phyloP scores from a whole-genome alignment of 2,797 vertebrate species.

The Pteropus rufus region DNA sequence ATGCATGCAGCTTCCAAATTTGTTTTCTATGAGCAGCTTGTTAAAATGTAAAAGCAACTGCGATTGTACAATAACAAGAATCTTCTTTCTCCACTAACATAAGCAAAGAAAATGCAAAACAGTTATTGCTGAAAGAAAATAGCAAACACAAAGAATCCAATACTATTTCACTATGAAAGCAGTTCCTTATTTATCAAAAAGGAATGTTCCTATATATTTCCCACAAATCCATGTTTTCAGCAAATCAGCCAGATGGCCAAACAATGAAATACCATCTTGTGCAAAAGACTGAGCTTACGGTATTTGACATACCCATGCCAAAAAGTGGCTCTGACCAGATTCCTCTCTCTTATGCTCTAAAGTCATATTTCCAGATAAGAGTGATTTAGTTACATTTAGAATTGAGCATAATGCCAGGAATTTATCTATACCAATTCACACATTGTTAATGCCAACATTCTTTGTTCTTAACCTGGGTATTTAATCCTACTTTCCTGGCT shows the following conservation, averaged over 20 bases:
- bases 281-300: background rate
- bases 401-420: background rate
- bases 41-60: slow-evolving; percentile 43
- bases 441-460: slow-evolving; percentile 18
- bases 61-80: background rate
- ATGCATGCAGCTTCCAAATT: slow-evolving; percentile 23
- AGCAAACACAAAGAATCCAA: background rate
- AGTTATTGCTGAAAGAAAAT: background rate
- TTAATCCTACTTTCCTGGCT: background rate
- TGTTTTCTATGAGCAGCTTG: slow-evolving; percentile 48
- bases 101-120: slow-evolving; percentile 15
- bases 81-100: background rate
- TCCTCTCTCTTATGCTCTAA: background rate
- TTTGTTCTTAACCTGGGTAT: background rate
- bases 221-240: slow-evolving; percentile 5
- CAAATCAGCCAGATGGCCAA: slow-evolving; percentile 49
- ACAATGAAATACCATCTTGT: slow-evolving; percentile 36
- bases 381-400: background rate
- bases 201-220: slow-evolving; percentile 8
- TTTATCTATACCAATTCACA: slow-evolving; percentile 13
- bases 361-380: slow-evolving; percentile 36
- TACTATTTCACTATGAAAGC: background rate
- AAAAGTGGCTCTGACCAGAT: background rate
- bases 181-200: slow-evolving; percentile 50
- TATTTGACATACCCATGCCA: background rate